phyloP scores from a whole-genome alignment of 2,113 vertebrate species.

The Silurus asotus region DNA sequence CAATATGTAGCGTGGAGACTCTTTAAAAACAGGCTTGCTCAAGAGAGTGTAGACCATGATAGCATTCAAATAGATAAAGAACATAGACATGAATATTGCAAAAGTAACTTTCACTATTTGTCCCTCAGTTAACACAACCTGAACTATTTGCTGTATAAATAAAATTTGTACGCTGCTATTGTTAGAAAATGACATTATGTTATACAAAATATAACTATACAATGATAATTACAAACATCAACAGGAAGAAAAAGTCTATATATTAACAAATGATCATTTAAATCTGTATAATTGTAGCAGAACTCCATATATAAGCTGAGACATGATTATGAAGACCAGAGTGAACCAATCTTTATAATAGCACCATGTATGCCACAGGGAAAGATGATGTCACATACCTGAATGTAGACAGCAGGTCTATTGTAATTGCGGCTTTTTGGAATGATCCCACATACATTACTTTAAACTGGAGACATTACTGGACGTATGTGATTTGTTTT shows the following conservation, averaged over 20 bases:
- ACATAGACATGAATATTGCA: constrained; percentile 20
- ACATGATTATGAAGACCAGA: not conserved
- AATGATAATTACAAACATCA: not conserved
- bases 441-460: not conserved
- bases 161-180: not conserved
- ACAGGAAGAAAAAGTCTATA: not conserved
- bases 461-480: no score
- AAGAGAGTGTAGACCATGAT: constrained; percentile 45
- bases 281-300: not conserved
- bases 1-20: constrained; percentile 45
- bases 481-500: no score
- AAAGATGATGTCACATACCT: not conserved
- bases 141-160: not conserved
- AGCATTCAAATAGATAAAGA: constrained; percentile 44
- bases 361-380: not conserved
- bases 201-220: not conserved
- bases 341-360: not conserved
- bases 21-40: constrained; percentile 37
- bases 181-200: constrained; percentile 2
- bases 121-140: not conserved
- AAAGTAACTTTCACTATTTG: not conserved
- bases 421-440: not conserved
- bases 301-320: not conserved
- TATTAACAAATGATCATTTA: not conserved
- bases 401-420: not conserved